Base-by-base conservation (phyloP, 30 jellyfish, hydroid and myxozoan genomes). In the Aurelia aurita region DNA sequence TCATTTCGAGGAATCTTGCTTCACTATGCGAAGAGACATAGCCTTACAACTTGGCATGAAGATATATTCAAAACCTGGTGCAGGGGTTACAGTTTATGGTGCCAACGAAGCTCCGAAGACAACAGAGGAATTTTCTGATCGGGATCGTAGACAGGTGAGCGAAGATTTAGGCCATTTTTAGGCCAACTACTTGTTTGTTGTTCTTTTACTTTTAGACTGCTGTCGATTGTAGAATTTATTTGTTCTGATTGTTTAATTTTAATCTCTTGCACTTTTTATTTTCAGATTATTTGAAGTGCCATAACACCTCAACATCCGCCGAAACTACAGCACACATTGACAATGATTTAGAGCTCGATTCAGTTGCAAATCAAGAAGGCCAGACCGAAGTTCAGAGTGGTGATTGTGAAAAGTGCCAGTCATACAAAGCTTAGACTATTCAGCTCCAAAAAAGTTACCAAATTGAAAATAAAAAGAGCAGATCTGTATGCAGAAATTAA, bases 1-100 rank as follows among this genome's bases (percentile, higher is more conserved):
- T n/a, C n/a, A n/a, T n/a, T 39, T 44, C 62, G 88, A 77, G 20
- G 65, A 58, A 16, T 28, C 66, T 23, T 23, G 78, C 25, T 77
- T 5, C 51, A 77, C 88, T 19, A 77, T 31, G 65, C 25, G 67
- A 19, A 61, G 78, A 59, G 77, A 58, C 18, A 31, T 77, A 18
- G 88, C 88, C 27, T 19, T 35, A 15, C 28, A 53, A 14, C 74
- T 77, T 44, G 88, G 77, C 28, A 77, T 77, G 78, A 77, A 77
- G 20, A 16, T 20, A 15, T 11, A 5, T 29, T 25, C 59, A 58
- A 74, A 51, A 59, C 49, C 77, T 21, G 78, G 59, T 58, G 88
- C 90, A 15, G 72, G 47, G n/a, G 81, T 81, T 1, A 60, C 70
- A 16, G 63, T 79, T 62, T 47, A 47, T 16, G 77, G 16, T 20